A percentile compares a stretch with the other conserved stretches of the same genome.
Evolutionary conservation across 2,888 invertebrate genomes (phyloP).

Genomic region (Taphrorychus bicolor): DNA sequence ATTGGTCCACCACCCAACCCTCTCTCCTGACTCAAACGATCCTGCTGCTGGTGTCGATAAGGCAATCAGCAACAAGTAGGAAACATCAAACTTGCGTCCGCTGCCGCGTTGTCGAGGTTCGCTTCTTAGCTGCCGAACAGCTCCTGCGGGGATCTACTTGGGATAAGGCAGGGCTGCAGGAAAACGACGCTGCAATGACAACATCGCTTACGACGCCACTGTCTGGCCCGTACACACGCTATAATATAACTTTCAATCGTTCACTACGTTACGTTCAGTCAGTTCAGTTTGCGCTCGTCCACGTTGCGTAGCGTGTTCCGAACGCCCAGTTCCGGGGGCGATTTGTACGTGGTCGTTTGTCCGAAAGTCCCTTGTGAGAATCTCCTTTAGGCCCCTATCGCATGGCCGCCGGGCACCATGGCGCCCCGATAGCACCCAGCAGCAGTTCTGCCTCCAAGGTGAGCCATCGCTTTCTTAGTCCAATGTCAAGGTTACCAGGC

Average conservation of each 20-base stretch:
- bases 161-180: not conserved
- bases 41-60: not conserved
- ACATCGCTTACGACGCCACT: conserved; percentile 20
- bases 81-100: conserved; percentile 25
- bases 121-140: not conserved
- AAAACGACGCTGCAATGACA: not conserved
- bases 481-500: conserved; percentile 32
- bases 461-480: conserved; percentile 1
- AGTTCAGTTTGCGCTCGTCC: conserved; percentile 27
- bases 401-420: not conserved
- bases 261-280: conserved; percentile 23
- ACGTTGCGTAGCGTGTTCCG: conserved; percentile 6
- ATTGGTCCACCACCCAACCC: not conserved
- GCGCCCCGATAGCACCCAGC: not conserved
- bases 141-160: not conserved
- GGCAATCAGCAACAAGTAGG: conserved; percentile 29
- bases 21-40: not conserved
- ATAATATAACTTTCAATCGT: conserved; percentile 22
- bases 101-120: not conserved
- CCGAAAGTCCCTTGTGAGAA: not conserved
- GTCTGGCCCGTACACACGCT: conserved; percentile 9
- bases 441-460: not conserved
- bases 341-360: not conserved
- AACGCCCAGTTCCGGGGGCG: not conserved
- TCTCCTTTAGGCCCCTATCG: not conserved